These are phyloP conservation scores for Tachystola acroxantha DNA, from an alignment of 2,888 invertebrate genomes.

Conservation along the genomic window DNA sequence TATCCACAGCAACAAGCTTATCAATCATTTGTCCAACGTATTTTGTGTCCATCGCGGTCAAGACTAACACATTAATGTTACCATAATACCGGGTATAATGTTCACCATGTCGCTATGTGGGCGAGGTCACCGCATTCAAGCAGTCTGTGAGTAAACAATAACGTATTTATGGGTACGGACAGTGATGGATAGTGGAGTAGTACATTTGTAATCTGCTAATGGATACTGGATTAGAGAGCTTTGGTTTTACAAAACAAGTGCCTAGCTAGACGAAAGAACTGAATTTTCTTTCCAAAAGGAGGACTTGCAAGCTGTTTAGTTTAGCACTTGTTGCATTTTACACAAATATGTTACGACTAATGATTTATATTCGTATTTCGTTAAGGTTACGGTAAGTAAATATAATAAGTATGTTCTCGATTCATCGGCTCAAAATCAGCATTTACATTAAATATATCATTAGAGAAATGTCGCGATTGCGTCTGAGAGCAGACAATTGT, in stretches of 20 bases:
- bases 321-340: too few species aligned
- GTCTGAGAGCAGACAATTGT: too few species aligned
- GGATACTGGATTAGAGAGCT: background rate
- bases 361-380: too few species aligned
- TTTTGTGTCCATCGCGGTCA: background rate
- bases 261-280: background rate
- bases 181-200: slow-evolving; percentile 1
- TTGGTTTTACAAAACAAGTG: too few species aligned
- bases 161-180: background rate
- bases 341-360: too few species aligned
- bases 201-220: background rate
- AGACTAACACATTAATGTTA: background rate
- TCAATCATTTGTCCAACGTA: background rate
- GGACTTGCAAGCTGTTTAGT: too few species aligned
- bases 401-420: too few species aligned
- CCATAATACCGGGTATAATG: background rate
- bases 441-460: too few species aligned
- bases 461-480: too few species aligned
- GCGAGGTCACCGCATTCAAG: background rate
- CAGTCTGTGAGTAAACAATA: background rate
- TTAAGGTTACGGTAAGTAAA: too few species aligned
- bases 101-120: background rate
- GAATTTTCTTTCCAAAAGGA: too few species aligned
- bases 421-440: too few species aligned
- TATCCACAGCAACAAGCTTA: slow-evolving; percentile 1